These are phyloP conservation scores for Mycetomoellerius zeteki DNA, from an alignment of 1,140 invertebrate genomes.

Conservation along the genomic window DNA sequence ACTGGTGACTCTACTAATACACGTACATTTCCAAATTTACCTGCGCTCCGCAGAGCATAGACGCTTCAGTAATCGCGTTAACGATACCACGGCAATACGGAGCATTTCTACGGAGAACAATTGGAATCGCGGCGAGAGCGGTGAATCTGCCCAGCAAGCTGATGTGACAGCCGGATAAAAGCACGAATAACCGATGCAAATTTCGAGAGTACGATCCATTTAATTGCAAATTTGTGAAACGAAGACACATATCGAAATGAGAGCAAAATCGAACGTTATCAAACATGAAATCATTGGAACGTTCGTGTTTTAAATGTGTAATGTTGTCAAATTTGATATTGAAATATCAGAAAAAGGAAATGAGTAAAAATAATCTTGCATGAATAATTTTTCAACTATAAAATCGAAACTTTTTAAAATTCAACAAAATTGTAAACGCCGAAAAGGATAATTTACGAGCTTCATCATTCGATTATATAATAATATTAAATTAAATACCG, in stretches of 20 bases:
- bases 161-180: neutral
- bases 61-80: conserved; percentile 66
- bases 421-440: neutral
- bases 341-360: neutral
- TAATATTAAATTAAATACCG: neutral
- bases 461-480: neutral
- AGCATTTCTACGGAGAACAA: conserved; percentile 67
- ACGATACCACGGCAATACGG: conserved; percentile 60
- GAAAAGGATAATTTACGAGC: neutral
- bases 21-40: conserved; percentile 21
- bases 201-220: conserved; percentile 38
- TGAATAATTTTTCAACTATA: neutral
- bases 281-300: neutral
- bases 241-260: conserved; percentile 18
- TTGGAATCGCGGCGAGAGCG: conserved; percentile 26
- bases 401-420: neutral
- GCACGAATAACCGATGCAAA: neutral
- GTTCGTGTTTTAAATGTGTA: neutral
- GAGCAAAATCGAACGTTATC: neutral
- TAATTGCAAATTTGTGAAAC: conserved; percentile 39
- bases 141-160: conserved; percentile 13
- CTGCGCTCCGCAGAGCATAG: neutral
- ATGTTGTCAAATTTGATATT: neutral
- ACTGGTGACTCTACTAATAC: conserved; percentile 53
- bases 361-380: neutral